Evolutionary conservation across 2,888 invertebrate genomes (phyloP), one percentile per base, ranked within the genome.

Genomic region (Dendrolimus houi): DNA sequence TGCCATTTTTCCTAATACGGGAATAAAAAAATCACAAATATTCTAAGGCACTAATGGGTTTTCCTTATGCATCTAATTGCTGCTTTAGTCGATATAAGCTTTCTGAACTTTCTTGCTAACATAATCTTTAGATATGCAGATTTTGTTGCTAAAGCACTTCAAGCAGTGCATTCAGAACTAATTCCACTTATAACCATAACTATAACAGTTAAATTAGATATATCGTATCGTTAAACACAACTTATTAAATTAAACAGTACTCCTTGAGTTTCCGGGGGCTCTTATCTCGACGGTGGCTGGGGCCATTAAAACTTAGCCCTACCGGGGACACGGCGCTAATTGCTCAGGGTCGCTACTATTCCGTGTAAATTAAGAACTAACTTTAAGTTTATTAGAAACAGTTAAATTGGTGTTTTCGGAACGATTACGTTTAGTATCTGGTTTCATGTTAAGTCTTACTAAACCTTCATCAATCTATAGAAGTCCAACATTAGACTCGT

Each of bases 241-340:
- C 68, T 75, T 74, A 75, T 74, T 72, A 75, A 74, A 71, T 74
- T 74, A 75, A 77, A 72, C 76, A 72, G 67, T 66, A 62, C 69
- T 70, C 64, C 71, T 74, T 65, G 66, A 71, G 69, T 71, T 70
- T 67, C 68, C 67, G 65, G 63, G 14, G 67, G 72, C 78, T 75
- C 77, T 77, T 77, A 77, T 75, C 77, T 70, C 68, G 59, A 60
- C 65, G 63, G 60, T 62, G 67, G 66, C 68, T 67, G 65, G 58
- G 71, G 62, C 77, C 77, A 78, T 78, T 78, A 78, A 78, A 78
- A 78, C 76, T 78, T 78, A 70, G 68, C 69, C 78, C 73, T 59
- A 59, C 67, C 65, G 69, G 76, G 73, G 77, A 71, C 75, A 68
- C 71, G 70, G 66, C 72, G 64, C 77, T 81, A 82, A 82, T 81